Evolutionary conservation across 53 echinoderm and acorn worm species (phyloP).

Genomic region (Luidia sarsii): DNA sequence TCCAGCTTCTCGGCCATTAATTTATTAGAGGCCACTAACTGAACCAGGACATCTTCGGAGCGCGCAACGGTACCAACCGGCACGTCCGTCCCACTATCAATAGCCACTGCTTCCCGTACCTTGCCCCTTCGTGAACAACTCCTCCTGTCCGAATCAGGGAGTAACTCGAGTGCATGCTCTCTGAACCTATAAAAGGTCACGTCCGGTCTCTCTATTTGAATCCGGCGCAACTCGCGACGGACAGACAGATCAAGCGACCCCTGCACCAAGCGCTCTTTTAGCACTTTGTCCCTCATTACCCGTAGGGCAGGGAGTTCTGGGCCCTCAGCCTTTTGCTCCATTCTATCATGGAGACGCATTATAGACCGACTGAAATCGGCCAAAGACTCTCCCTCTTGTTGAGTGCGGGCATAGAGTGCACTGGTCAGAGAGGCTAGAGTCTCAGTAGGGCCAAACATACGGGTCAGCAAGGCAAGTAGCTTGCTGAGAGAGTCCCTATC

Average conservation of each 20-base stretch:
- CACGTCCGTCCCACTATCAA: background rate
- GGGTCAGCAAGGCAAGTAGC: background rate
- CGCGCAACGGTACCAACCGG: background rate
- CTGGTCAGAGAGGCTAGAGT: conserved; percentile 6
- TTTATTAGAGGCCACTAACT: conserved; percentile 25
- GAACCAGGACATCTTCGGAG: conserved; percentile 6
- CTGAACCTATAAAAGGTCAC: background rate
- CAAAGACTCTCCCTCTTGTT: conserved; percentile 2
- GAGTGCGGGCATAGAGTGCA: conserved; percentile 3
- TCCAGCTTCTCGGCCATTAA: conserved; percentile 16
- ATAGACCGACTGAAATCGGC: conserved; percentile 31
- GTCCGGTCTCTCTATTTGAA: background rate
- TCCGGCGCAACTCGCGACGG: too few species aligned
- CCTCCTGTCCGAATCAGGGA: background rate
- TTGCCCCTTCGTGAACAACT: background rate
- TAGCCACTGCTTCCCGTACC: background rate
- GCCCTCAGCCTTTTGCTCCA: conserved; percentile 14
- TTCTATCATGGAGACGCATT: conserved; percentile 13
- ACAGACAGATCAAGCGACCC: too few species aligned
- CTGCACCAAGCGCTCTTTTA: too few species aligned
- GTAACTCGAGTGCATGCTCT: background rate
- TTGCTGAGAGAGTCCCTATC: conserved; percentile 1
- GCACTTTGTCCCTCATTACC: conserved; percentile 21
- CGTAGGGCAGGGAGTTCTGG: conserved; percentile 16
- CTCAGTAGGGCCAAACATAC: conserved; percentile 2